Evolutionary conservation across 2,888 invertebrate species (phyloP), one percentile per base, ranked within the genome.

Genomic region (Acrobasis consociella): DNA sequence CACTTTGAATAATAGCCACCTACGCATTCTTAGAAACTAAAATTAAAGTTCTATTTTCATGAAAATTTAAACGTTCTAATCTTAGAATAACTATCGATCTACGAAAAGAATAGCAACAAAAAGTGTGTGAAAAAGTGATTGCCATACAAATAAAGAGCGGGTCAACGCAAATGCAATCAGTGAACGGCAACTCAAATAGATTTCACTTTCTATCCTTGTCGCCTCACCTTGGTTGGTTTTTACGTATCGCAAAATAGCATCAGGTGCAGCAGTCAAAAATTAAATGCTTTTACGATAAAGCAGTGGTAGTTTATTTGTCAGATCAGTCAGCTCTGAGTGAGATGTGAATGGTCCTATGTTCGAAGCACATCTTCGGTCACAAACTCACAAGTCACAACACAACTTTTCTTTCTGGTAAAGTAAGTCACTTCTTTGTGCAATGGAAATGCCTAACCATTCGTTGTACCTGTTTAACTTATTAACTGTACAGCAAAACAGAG

Each of bases 171-270:
- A 74, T 80, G 80, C 76, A 80, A 81, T 78, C 76, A 78, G 86
- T 82, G 83, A 87, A 82, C 76, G 87, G 85, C 76, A 75, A 71
- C 73, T 78, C 79, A 81, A 85, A 82, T 86, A 84, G 87, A 85
- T 87, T 87, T 87, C 85, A 86, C 87, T 87, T 88, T 86, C 85
- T 77, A 86, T 87, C 81, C 86, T 85, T 83, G 85, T 76, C 69
- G 66, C 58, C 73, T 82, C 79, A 78, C 84, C 83, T 86, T 85
- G 82, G 75, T 67, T 65, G 64, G 53, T 72, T 77, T 77, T 75
- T 75, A 71, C 65, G 37, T 49, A 10, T 11, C 7, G 22, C 31
- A 31, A 31, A 31, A 31, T 7, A 31, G 31, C 7, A 31, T 5
- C 7, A 31, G 7, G 31, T 31, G 22, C 22, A 22, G 22, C 22